These are phyloP conservation scores for Drosophila anomelani DNA, from an alignment of 2,888 invertebrate genomes.

Conservation along the genomic window DNA sequence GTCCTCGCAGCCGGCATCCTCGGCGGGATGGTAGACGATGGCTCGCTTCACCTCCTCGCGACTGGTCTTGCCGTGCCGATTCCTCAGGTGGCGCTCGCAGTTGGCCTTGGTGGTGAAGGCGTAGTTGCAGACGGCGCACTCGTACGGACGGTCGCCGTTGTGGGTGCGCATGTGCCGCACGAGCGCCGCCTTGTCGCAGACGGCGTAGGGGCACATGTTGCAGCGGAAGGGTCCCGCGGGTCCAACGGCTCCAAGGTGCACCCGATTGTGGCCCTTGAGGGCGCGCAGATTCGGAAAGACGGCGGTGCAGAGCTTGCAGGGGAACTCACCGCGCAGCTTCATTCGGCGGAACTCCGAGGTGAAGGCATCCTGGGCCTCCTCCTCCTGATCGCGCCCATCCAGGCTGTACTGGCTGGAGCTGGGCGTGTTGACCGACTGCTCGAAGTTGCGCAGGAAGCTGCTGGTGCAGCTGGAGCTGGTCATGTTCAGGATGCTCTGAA, in stretches of 20 bases:
- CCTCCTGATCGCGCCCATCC: constrained; percentile 85
- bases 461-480: constrained; percentile 87
- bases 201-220: constrained; percentile 95
- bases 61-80: constrained; percentile 94
- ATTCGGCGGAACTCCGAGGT: constrained; percentile 94
- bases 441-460: constrained; percentile 88
- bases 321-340: constrained; percentile 95
- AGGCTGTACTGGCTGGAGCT: constrained; percentile 83
- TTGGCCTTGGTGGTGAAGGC: constrained; percentile 99
- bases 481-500: constrained; percentile 92
- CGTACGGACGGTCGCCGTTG: constrained; percentile 97
- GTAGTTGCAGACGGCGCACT: constrained; percentile 97
- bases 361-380: constrained; percentile 93
- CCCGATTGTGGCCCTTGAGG: constrained; percentile 95
- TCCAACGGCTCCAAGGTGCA: constrained; percentile 91
- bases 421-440: constrained; percentile 84
- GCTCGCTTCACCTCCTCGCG: constrained; percentile 95
- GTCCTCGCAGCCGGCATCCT: constrained; percentile 91
- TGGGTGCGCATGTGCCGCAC: constrained; percentile 97
- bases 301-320: constrained; percentile 94
- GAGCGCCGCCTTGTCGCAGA: constrained; percentile 94
- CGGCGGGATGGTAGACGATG: constrained; percentile 94
- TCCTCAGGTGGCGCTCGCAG: constrained; percentile 96
- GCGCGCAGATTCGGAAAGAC: constrained; percentile 95
- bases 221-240: constrained; percentile 93